Evolutionary conservation across 2,888 invertebrate genomes (phyloP).

Genomic region (Rhagium mordax): DNA sequence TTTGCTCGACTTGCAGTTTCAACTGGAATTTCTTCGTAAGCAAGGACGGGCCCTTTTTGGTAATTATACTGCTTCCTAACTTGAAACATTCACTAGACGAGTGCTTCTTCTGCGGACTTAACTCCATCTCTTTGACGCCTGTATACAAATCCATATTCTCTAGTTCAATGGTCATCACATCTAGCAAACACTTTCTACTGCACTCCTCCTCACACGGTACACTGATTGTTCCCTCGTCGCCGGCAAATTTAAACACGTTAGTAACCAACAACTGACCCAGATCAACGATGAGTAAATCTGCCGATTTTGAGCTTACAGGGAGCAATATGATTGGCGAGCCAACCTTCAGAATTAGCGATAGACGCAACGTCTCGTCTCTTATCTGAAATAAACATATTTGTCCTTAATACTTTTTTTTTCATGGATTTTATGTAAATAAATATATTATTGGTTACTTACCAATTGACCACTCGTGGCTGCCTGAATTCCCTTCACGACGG

Average conservation of each 20-base stretch:
- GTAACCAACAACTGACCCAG: constrained; percentile 84
- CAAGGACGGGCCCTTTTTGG: constrained; percentile 77
- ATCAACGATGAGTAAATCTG: constrained; percentile 85
- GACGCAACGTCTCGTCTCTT: constrained; percentile 68
- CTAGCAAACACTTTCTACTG: constrained; percentile 76
- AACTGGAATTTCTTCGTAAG: constrained; percentile 88
- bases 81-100: constrained; percentile 54
- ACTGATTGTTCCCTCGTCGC: constrained; percentile 73
- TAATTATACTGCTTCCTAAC: constrained; percentile 72
- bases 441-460: too few species aligned
- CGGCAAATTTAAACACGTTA: constrained; percentile 82
- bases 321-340: constrained; percentile 88
- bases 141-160: constrained; percentile 85
- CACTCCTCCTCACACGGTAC: constrained; percentile 66
- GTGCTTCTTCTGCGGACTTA: constrained; percentile 53
- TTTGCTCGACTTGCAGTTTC: constrained; percentile 85
- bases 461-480: constrained; percentile 76
- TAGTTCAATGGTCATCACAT: constrained; percentile 82
- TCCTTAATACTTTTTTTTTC: too few species aligned
- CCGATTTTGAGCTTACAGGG: constrained; percentile 87
- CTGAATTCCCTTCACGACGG: constrained; percentile 80
- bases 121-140: constrained; percentile 69
- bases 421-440: too few species aligned
- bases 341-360: constrained; percentile 78
- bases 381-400: constrained; percentile 52